These are phyloP conservation scores for Probosciger aterrimus DNA, from an alignment of 2,113 vertebrate genomes.

Conservation along the genomic window DNA sequence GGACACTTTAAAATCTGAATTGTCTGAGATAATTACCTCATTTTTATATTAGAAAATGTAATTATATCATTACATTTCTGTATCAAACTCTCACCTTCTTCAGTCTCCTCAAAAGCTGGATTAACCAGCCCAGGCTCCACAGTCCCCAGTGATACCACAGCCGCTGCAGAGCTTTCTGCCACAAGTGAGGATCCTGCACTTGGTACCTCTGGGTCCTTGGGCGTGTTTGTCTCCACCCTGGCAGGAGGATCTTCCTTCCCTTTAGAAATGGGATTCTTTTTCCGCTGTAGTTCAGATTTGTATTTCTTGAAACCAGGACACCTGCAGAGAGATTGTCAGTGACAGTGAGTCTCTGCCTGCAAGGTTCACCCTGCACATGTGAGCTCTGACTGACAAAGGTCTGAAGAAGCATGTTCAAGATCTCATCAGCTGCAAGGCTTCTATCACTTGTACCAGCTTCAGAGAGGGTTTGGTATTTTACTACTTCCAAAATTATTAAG, in stretches of 20 bases:
- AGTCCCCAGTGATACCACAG: constrained; percentile 50
- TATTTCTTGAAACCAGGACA: constrained; percentile 85
- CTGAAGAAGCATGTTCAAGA: not conserved
- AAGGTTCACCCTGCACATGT: not conserved
- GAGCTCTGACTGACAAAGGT: not conserved
- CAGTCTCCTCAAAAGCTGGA: constrained; percentile 88
- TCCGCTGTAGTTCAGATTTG: constrained; percentile 79
- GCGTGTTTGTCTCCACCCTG: constrained; percentile 55
- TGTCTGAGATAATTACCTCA: not conserved
- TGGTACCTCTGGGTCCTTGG: not conserved
- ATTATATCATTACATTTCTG: not conserved
- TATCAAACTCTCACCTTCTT: constrained; percentile 78
- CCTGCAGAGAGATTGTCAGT: constrained; percentile 61
- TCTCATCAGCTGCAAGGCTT: not conserved
- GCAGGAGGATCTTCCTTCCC: constrained; percentile 75
- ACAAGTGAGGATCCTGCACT: not conserved
- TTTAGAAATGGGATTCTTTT: constrained; percentile 76
- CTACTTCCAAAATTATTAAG: not conserved
- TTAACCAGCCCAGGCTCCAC: constrained; percentile 87
- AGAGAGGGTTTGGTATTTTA: not conserved
- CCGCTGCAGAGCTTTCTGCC: constrained; percentile 61
- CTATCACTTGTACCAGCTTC: not conserved
- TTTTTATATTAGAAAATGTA: not conserved
- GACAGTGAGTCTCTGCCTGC: not conserved
- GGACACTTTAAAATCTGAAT: not conserved